Conservation (phyloP, 2,888 invertebrate genomes). For the Epinotia ramella region DNA sequence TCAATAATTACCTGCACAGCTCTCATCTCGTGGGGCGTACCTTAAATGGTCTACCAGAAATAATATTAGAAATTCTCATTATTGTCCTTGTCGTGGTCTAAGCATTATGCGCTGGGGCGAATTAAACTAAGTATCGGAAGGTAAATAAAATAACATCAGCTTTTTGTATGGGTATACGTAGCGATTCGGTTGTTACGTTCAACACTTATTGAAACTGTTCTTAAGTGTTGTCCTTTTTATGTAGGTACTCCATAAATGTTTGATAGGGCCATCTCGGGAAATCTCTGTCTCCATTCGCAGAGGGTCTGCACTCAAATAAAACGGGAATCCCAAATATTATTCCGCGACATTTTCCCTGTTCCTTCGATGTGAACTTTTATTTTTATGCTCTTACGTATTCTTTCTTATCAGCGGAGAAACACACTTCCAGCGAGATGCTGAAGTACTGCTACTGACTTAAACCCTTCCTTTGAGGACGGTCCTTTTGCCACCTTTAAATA, state of each 20-base stretch:
- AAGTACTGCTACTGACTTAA: slow-evolving; percentile 81
- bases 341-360: slow-evolving; percentile 82
- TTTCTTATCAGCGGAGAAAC: slow-evolving; percentile 81
- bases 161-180: slow-evolving; percentile 50
- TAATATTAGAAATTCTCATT: neutral
- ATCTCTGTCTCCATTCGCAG: slow-evolving; percentile 83
- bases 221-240: slow-evolving; percentile 84
- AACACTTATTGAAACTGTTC: slow-evolving; percentile 84
- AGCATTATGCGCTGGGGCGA: neutral
- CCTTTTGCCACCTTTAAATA: slow-evolving; percentile 28
- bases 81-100: neutral
- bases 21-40: neutral
- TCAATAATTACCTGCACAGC: slow-evolving; percentile 38
- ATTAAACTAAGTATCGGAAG: neutral
- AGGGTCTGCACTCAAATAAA: slow-evolving; percentile 85
- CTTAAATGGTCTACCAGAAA: neutral
- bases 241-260: slow-evolving; percentile 85
- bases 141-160: slow-evolving; percentile 35
- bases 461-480: slow-evolving; percentile 68
- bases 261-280: slow-evolving; percentile 85
- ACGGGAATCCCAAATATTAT: slow-evolving; percentile 84
- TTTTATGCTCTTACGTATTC: slow-evolving; percentile 84
- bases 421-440: slow-evolving; percentile 78
- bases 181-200: slow-evolving; percentile 61
- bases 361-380: slow-evolving; percentile 84